phyloP scores from a whole-genome alignment of 2,113 vertebrate species.

The Nipponia nippon region DNA sequence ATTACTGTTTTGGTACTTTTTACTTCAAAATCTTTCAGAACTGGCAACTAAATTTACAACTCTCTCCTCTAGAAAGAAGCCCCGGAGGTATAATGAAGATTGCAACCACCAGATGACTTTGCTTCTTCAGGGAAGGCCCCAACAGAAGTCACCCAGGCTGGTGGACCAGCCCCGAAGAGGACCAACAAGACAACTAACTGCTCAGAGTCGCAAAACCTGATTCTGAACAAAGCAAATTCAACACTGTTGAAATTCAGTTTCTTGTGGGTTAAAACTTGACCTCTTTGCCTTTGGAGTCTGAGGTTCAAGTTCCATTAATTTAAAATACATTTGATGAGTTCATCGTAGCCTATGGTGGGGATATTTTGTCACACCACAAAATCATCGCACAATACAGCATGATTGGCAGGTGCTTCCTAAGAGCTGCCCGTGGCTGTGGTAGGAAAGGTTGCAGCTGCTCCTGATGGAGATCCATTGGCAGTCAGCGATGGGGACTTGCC shows the following conservation, averaged over 20 bases:
- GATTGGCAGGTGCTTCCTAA: conserved; percentile 29
- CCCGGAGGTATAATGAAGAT: neutral
- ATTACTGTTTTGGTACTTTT: neutral
- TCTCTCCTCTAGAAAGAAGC: neutral
- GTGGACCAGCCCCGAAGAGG: neutral
- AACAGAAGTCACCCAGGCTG: neutral
- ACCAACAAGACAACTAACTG: neutral
- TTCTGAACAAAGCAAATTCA: neutral
- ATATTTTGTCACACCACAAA: neutral
- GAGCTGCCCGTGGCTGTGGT: neutral
- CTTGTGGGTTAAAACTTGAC: neutral
- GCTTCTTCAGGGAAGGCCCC: neutral
- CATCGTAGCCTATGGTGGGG: neutral
- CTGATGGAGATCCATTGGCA: conserved; percentile 4
- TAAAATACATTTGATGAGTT: neutral
- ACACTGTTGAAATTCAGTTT: neutral
- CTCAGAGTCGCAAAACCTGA: fast-evolving
- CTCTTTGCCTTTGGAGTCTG: neutral
- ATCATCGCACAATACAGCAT: neutral
- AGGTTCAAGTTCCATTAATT: neutral
- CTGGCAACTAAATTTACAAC: neutral
- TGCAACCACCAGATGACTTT: neutral
- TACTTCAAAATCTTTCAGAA: neutral
- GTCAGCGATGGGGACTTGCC: neutral
- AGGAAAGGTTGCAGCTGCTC: conserved; percentile 45